These are phyloP conservation scores for Ctena decussata DNA, from an alignment of 2,888 invertebrate genomes.

Conservation along the genomic window DNA sequence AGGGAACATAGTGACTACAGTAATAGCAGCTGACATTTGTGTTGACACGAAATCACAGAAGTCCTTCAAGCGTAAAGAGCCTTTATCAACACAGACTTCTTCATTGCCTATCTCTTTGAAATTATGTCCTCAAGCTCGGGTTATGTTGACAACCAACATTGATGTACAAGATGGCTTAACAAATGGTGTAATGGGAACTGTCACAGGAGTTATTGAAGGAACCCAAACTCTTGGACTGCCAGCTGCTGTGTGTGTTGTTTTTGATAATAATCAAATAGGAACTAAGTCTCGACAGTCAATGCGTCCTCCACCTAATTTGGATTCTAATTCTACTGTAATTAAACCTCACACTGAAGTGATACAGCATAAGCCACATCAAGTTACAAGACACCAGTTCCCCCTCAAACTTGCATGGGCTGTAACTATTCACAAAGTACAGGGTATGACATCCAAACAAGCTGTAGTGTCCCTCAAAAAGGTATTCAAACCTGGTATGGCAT, in stretches of 20 bases:
- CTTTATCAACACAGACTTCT: not conserved
- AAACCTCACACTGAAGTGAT: constrained; percentile 16
- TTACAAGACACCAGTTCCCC: constrained; percentile 20
- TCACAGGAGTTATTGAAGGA: constrained; percentile 26
- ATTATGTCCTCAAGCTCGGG: constrained; percentile 26
- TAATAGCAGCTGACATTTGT: constrained; percentile 25
- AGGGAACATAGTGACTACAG: not conserved
- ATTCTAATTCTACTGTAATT: constrained; percentile 18
- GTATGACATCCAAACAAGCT: constrained; percentile 18
- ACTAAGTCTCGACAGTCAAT: not conserved
- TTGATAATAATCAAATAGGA: constrained; percentile 34
- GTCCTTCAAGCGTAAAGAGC: constrained; percentile 15
- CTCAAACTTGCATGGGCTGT: constrained; percentile 24
- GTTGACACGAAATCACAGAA: constrained; percentile 17
- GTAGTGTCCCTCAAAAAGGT: constrained; percentile 10
- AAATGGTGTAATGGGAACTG: constrained; percentile 50
- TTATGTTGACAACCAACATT: constrained; percentile 48
- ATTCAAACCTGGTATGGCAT: constrained; percentile 32
- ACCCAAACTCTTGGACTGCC: constrained; percentile 29
- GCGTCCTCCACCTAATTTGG: not conserved
- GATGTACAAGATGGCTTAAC: constrained; percentile 54
- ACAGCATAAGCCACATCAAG: not conserved
- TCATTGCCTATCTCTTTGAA: not conserved
- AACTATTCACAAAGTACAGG: constrained; percentile 33
- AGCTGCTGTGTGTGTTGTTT: constrained; percentile 37